These are phyloP conservation scores for Chloropsis hardwickii DNA, from an alignment of 2,113 vertebrate genomes.

Conservation along the genomic window DNA sequence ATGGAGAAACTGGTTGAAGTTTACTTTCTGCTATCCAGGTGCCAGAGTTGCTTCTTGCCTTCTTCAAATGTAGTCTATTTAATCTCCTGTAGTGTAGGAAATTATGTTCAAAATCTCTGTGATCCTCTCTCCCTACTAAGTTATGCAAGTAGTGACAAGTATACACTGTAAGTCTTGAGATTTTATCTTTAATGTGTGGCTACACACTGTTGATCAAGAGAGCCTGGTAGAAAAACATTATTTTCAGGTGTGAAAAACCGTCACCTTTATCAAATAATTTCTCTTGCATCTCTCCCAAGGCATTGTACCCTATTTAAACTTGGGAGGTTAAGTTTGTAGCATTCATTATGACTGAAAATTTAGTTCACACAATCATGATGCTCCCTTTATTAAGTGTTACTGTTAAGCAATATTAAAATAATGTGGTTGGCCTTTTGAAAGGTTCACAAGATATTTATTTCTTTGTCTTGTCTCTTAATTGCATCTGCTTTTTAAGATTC, in stretches of 20 bases:
- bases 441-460: slow-evolving; percentile 47
- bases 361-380: slow-evolving; percentile 75
- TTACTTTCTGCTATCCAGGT: slow-evolving; percentile 72
- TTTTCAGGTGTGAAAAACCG: slow-evolving; percentile 96
- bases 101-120: slow-evolving; percentile 80
- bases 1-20: slow-evolving; percentile 64
- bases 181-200: slow-evolving; percentile 95
- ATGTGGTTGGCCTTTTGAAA: slow-evolving; percentile 67
- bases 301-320: slow-evolving; percentile 86
- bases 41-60: slow-evolving; percentile 69
- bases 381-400: slow-evolving; percentile 78
- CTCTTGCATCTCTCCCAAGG: slow-evolving; percentile 77
- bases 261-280: slow-evolving; percentile 92
- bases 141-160: slow-evolving; percentile 94
- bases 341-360: slow-evolving; percentile 85
- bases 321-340: slow-evolving; percentile 88
- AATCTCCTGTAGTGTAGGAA: slow-evolving; percentile 84
- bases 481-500: slow-evolving; percentile 39
- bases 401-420: slow-evolving; percentile 74
- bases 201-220: slow-evolving; percentile 90
- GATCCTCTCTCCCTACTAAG: slow-evolving; percentile 77
- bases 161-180: slow-evolving; percentile 85
- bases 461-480: slow-evolving; percentile 69
- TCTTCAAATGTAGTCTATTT: slow-evolving; percentile 78
- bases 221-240: slow-evolving; percentile 85